Evolutionary conservation across 2,113 vertebrate species (phyloP).

Genomic region (Zootoca vivipara): DNA sequence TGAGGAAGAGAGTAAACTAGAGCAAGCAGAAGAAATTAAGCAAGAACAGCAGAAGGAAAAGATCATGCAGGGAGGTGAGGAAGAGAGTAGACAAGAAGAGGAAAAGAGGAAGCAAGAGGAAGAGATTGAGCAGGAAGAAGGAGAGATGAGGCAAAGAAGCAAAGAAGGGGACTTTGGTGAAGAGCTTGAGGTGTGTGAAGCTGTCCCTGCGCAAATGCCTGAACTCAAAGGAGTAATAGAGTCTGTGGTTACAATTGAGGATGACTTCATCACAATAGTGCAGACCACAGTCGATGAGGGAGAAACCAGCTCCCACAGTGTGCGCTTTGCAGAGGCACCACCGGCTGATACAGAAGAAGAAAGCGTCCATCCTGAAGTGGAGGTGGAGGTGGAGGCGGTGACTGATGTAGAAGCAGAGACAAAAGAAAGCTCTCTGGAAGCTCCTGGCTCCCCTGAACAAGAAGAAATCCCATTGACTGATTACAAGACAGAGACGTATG

Average conservation of each 20-base stretch:
- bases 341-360: constrained; percentile 76
- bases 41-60: constrained; percentile 18
- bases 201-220: constrained; percentile 59
- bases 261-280: constrained; percentile 97
- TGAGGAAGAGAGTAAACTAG: constrained; percentile 52
- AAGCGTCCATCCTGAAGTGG: constrained; percentile 71
- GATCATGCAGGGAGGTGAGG: constrained; percentile 60
- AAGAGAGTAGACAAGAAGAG: constrained; percentile 70
- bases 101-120: constrained; percentile 48
- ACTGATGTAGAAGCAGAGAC: constrained; percentile 81
- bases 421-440: constrained; percentile 80
- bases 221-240: constrained; percentile 88
- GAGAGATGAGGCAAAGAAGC: constrained; percentile 53
- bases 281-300: constrained; percentile 93
- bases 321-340: constrained; percentile 88
- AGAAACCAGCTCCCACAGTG: constrained; percentile 88
- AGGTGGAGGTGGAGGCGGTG: constrained; percentile 64
- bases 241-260: constrained; percentile 95
- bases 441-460: constrained; percentile 78
- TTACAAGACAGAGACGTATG: constrained; percentile 88
- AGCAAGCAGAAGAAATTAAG: constrained; percentile 52
- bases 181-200: constrained; percentile 57
- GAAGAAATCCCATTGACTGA: constrained; percentile 81
- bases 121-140: constrained; percentile 69
- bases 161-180: constrained; percentile 49